phyloP scores from a whole-genome alignment of 2,113 vertebrate species.

The Sinocyclocheilus maitianheensis region DNA sequence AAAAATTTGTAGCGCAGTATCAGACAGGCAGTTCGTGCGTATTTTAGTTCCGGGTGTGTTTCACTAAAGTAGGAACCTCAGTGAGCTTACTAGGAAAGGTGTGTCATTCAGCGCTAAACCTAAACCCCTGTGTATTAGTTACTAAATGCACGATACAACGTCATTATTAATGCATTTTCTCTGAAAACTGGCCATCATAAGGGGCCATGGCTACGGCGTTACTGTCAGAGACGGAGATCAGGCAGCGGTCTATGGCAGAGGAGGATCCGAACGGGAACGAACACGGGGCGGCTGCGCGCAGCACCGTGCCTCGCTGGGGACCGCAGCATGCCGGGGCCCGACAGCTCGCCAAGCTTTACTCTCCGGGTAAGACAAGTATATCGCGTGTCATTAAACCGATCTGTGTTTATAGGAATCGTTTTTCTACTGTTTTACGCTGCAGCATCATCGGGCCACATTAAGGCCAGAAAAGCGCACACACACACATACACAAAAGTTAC shows the following conservation, averaged over 20 bases:
- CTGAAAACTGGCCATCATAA: conserved; percentile 54
- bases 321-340: conserved; percentile 78
- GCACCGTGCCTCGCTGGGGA: conserved; percentile 77
- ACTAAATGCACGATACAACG: conserved; percentile 24
- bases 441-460: not conserved
- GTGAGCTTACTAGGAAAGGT: conserved; percentile 42
- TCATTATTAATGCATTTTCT: conserved; percentile 59
- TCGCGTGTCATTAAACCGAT: not conserved
- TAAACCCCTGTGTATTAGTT: not conserved
- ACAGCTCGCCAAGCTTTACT: conserved; percentile 77
- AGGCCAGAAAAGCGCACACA: not conserved
- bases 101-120: conserved; percentile 35
- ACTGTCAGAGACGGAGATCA: conserved; percentile 77
- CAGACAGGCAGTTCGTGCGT: conserved; percentile 29
- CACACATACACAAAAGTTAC: not conserved
- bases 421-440: not conserved
- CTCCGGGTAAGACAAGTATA: conserved; percentile 69
- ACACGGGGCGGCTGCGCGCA: conserved; percentile 76
- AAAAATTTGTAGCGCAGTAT: not conserved
- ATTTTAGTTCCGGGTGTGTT: conserved; percentile 70
- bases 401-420: not conserved
- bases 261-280: conserved; percentile 82
- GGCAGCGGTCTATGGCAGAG: conserved; percentile 79
- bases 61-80: conserved; percentile 53
- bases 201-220: conserved; percentile 70